Percentiles rank a stretch among this genome's conserved stretches.
Evolutionary conservation across 1,140 invertebrate species (phyloP).

Genomic region (Episyrphus balteatus): DNA sequence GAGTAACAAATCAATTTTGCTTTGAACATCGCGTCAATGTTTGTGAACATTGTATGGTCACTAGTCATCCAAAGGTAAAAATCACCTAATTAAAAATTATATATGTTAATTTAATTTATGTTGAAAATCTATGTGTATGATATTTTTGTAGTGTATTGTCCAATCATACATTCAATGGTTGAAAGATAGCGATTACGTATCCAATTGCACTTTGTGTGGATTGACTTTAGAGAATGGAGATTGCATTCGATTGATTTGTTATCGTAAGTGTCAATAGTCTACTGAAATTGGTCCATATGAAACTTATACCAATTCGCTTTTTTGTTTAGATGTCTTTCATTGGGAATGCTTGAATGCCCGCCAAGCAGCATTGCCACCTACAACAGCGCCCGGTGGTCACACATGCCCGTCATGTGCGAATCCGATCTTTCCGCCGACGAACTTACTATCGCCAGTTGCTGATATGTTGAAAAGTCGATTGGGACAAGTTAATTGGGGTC

Average conservation of each 20-base stretch:
- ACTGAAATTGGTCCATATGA: not conserved
- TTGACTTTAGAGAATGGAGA: slow-evolving; percentile 67
- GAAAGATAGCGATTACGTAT: slow-evolving; percentile 92
- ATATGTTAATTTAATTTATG: too few species aligned
- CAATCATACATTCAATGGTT: slow-evolving; percentile 97
- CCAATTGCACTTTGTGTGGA: slow-evolving; percentile 78
- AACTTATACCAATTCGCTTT: not conserved
- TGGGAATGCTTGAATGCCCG: slow-evolving; percentile 34
- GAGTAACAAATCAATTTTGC: slow-evolving; percentile 96
- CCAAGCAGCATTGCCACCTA: slow-evolving; percentile 29
- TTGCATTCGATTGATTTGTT: slow-evolving; percentile 80
- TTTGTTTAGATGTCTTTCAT: slow-evolving; percentile 29
- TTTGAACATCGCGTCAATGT: slow-evolving; percentile 98
- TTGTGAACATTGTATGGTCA: slow-evolving; percentile 95
- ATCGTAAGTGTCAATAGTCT: slow-evolving; percentile 46
- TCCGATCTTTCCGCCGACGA: slow-evolving; percentile 31
- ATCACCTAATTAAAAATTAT: not conserved
- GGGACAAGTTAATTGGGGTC: slow-evolving; percentile 32
- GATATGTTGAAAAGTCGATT: slow-evolving; percentile 27
- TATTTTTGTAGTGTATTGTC: slow-evolving; percentile 96
- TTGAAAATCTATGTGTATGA: too few species aligned
- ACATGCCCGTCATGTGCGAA: slow-evolving; percentile 26
- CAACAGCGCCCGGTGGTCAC: slow-evolving; percentile 31
- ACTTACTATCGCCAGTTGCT: slow-evolving; percentile 33
- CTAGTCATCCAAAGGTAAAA: slow-evolving; percentile 85